Evolutionary conservation across 1,140 invertebrate genomes (phyloP).

Genomic region (Lanistes nyassanus): DNA sequence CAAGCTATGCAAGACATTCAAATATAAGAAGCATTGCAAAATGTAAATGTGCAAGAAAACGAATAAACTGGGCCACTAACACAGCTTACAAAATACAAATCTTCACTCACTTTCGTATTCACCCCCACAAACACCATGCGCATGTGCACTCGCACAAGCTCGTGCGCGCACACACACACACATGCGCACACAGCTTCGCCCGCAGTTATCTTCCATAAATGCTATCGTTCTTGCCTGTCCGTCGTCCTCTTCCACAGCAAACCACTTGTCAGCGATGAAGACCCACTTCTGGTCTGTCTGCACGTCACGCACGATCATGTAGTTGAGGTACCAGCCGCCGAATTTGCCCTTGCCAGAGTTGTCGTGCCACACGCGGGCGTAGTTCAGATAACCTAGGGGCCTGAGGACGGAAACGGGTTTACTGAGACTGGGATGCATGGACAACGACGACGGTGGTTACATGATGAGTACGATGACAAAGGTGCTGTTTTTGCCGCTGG

Average conservation of each 20-base stretch:
- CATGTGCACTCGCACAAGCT: neutral
- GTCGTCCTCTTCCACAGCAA: slow-evolving; percentile 72
- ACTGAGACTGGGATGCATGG: too few relatives aligned
- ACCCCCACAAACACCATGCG: too few relatives aligned
- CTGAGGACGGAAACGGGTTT: slow-evolving; percentile 56
- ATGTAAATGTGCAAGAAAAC: too few relatives aligned
- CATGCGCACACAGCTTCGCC: neutral
- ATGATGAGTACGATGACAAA: too few relatives aligned
- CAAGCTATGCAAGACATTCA: too few relatives aligned
- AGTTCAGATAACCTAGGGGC: slow-evolving; percentile 69
- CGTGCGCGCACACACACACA: neutral
- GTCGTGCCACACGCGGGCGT: slow-evolving; percentile 72
- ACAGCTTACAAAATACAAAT: too few relatives aligned
- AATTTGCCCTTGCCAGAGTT: slow-evolving; percentile 69
- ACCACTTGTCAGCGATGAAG: slow-evolving; percentile 71
- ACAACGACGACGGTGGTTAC: too few relatives aligned
- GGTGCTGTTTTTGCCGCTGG: neutral
- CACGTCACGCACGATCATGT: slow-evolving; percentile 70
- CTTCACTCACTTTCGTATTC: too few relatives aligned
- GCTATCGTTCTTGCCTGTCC: slow-evolving; percentile 63
- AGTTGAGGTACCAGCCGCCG: slow-evolving; percentile 71
- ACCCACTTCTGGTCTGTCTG: slow-evolving; percentile 70
- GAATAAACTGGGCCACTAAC: too few relatives aligned
- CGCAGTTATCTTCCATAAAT: neutral
- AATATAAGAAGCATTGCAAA: too few relatives aligned